A percentile compares a stretch with the other conserved stretches of the same genome.
Conservation (phyloP, 1,140 invertebrate species). For the Drosophila mojavensis region DNA sequence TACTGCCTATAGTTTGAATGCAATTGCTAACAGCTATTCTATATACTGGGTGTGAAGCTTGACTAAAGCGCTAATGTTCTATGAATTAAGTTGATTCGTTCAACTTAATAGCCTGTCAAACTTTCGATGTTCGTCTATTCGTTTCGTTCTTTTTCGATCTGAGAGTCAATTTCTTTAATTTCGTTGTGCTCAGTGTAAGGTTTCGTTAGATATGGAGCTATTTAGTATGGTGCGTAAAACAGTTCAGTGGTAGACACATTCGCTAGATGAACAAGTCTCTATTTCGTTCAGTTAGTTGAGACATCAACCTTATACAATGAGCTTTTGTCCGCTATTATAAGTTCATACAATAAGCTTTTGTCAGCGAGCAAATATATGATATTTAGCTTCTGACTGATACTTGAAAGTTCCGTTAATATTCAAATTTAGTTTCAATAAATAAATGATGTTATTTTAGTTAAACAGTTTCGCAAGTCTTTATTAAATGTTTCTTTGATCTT, state of each 20-base stretch:
- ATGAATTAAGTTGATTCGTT: too few species aligned
- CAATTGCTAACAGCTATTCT: background rate
- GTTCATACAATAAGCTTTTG: background rate
- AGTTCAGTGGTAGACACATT: background rate
- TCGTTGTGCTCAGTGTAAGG: background rate
- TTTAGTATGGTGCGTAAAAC: too few species aligned
- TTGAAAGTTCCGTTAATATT: background rate
- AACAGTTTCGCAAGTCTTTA: too few species aligned
- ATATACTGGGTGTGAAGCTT: background rate
- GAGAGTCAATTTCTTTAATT: background rate
- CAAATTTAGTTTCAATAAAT: too few species aligned
- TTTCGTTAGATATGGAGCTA: constrained; percentile 7
- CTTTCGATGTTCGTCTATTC: background rate
- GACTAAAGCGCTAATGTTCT: background rate
- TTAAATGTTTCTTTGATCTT: too few species aligned
- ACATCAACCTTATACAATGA: background rate
- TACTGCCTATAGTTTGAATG: background rate
- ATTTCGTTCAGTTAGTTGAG: background rate
- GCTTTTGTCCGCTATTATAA: background rate
- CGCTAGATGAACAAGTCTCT: background rate
- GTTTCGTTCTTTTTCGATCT: background rate
- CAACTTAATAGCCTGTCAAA: background rate
- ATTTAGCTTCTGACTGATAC: constrained; percentile 1
- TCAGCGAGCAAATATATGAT: too few species aligned
- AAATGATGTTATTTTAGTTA: too few species aligned